Evolutionary conservation across 2,797 vertebrate genomes (phyloP).

Genomic region (Argya squamiceps): DNA sequence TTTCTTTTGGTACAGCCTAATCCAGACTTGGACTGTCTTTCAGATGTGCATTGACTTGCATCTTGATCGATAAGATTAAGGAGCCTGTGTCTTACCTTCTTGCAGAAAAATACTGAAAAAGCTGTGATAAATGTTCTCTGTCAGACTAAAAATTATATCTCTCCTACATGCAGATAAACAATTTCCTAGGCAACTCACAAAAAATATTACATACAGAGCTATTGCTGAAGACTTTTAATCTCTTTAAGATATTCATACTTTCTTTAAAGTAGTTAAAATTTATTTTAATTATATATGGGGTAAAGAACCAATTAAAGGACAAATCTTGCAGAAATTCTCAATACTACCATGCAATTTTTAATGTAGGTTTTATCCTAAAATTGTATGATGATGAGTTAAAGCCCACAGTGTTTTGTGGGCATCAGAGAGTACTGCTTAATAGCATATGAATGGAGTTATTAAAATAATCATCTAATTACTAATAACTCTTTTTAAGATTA

Average conservation of each 20-base stretch:
- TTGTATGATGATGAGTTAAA: neutral
- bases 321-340: neutral
- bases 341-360: neutral
- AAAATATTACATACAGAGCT: neutral
- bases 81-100: neutral
- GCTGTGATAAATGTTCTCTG: neutral
- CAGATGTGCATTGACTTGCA: neutral
- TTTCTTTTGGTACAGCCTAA: neutral
- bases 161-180: neutral
- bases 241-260: neutral
- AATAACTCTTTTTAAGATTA: neutral
- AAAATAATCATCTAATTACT: neutral
- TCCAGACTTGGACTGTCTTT: neutral
- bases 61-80: neutral
- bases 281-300: neutral
- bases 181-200: conserved; percentile 14
- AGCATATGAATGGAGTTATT: neutral
- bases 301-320: neutral
- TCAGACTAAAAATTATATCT: neutral
- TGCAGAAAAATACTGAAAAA: neutral
- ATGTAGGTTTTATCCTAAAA: neutral
- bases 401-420: neutral
- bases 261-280: neutral
- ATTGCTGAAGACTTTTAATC: neutral
- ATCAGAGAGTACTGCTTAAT: neutral